A percentile compares a stretch with the other conserved stretches of the same genome.
phyloP scores from a whole-genome alignment of 2,797 vertebrate genomes.

The Sarcoramphus papa region DNA sequence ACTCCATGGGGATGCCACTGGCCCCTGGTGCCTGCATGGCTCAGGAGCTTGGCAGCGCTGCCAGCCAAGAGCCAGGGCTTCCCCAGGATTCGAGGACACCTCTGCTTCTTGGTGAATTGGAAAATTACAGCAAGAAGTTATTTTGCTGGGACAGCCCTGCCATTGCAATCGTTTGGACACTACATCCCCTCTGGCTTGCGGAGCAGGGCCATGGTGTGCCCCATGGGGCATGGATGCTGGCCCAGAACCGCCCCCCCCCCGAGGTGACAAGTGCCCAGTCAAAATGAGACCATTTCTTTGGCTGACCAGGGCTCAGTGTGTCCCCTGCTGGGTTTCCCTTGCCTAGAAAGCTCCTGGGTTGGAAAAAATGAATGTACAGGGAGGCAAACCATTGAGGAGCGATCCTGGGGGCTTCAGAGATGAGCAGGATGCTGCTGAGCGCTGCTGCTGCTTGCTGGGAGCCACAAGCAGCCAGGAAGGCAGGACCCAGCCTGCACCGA shows the following conservation, averaged over 20 bases:
- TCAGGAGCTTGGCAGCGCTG: background rate
- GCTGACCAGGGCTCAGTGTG: background rate
- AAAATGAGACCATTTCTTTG: background rate
- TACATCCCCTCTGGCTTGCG: too few relatives aligned
- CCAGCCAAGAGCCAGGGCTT: background rate
- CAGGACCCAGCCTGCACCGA: background rate
- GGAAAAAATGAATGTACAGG: background rate
- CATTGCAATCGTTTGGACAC: background rate
- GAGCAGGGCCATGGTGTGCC: background rate
- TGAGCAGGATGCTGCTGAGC: background rate
- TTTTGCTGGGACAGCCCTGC: background rate
- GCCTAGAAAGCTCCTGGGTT: background rate
- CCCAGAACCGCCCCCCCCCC: fast-evolving
- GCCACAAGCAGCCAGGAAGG: background rate
- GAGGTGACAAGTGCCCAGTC: background rate
- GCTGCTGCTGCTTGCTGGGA: background rate
- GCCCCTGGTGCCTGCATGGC: background rate
- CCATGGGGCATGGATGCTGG: background rate
- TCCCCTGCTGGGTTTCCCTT: background rate
- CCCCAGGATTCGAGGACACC: fast-evolving
- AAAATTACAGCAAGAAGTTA: background rate
- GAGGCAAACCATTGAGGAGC: background rate
- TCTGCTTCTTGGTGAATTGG: background rate
- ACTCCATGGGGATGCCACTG: too few relatives aligned
- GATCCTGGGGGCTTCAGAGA: fast-evolving